phyloP scores from a whole-genome alignment of 2,888 invertebrate species.

The Nysson spinosus region DNA sequence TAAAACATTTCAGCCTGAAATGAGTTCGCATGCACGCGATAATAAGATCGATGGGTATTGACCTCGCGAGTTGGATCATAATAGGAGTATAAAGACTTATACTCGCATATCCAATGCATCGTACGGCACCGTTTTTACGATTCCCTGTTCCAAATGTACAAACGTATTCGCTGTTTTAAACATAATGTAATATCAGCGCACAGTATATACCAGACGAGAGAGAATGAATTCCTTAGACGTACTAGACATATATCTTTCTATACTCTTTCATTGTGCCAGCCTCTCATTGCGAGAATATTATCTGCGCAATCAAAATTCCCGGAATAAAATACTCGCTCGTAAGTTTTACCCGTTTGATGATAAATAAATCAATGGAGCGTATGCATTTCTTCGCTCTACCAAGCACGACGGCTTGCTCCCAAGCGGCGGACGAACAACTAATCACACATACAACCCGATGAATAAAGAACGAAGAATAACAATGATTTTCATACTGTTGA shows the following conservation, averaged over 20 bases:
- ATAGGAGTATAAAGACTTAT: no score
- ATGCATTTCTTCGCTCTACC: slow-evolving; percentile 62
- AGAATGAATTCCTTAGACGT: not conserved
- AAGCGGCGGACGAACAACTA: slow-evolving; percentile 21
- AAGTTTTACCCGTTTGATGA: slow-evolving; percentile 47
- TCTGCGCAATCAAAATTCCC: slow-evolving; percentile 53
- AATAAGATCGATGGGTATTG: no score
- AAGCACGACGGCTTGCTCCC: slow-evolving; percentile 57
- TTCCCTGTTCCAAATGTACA: no score
- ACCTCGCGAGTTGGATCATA: no score
- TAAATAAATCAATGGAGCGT: slow-evolving; percentile 66
- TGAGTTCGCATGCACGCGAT: no score
- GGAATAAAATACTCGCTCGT: slow-evolving; percentile 42
- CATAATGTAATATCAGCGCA: no score
- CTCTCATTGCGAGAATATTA: slow-evolving; percentile 25
- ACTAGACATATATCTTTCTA: not conserved
- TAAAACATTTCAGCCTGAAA: no score
- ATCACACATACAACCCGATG: slow-evolving; percentile 28
- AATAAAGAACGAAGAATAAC: slow-evolving; percentile 23
- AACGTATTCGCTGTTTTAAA: no score
- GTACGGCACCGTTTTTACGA: no score
- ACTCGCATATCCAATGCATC: no score
- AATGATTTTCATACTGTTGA: no score
- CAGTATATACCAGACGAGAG: no score
- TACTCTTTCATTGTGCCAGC: not conserved